Evolutionary conservation across 2,888 invertebrate genomes (phyloP), one percentile per base, ranked within the genome.

Genomic region (Aphidoletes aphidimyza): DNA sequence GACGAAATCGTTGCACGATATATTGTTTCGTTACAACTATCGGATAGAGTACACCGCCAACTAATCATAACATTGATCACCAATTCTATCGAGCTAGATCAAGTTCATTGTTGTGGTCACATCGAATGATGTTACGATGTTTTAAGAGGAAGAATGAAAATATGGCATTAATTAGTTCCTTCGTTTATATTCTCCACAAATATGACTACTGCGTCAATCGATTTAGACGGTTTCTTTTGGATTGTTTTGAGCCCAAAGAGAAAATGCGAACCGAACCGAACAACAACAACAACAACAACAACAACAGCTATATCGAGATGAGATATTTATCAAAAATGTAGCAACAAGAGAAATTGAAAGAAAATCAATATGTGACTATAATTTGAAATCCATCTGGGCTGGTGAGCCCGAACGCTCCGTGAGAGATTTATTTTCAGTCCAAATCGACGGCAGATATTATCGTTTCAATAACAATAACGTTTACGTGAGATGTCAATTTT

Each of bases 401-500:
- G n/a, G n/a, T n/a, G n/a, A n/a, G n/a, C n/a, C n/a, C n/a, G n/a
- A n/a, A n/a, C n/a, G n/a, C n/a, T 26, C 1, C 22, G 54, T 54
- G 54, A 54, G 54, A 54, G 22, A 54, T 47, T 47, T 47, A 6
- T 6, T 22, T 54, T 26, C 22, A 6, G n/a, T 19, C 14, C n/a
- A n/a, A n/a, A n/a, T n/a, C n/a, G 22, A 54, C 8, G 39, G 47
- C 54, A 54, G 22, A 54, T 54, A 30, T 69, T 69, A 14, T 6
- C 30, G 30, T 69, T 69, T 30, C 30, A 69, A 54, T n/a, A 14
- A 34, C 26, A 69, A 22, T 26, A 69, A 30, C 26, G 30, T 30
- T 69, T 69, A 69, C 69, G 69, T 69, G 69, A 69, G 69, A 69
- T 69, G 69, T 69, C 69, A 69, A 69, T 69, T 69, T 69, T 26